phyloP scores from a whole-genome alignment of 2,888 invertebrate species.

The Drosophila anomelani region DNA sequence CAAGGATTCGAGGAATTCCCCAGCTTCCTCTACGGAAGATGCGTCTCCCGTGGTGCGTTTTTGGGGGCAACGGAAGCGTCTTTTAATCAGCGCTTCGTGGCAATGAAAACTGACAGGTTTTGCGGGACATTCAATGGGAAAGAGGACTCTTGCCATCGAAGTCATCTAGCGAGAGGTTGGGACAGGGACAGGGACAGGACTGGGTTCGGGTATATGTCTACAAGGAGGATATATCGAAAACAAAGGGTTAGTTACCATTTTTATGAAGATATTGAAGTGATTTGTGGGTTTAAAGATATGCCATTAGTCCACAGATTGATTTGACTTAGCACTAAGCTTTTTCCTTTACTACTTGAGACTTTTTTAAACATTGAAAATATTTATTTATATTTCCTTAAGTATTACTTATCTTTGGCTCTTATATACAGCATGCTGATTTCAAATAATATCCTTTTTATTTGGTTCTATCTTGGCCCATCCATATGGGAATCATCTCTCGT shows the following conservation, averaged over 20 bases:
- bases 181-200: background rate
- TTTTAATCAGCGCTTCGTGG: conserved; percentile 71
- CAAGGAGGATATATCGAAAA: background rate
- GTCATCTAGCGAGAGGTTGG: background rate
- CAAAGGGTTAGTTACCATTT: background rate
- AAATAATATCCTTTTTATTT: conserved; percentile 7
- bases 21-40: conserved; percentile 33
- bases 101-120: conserved; percentile 64
- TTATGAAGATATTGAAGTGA: background rate
- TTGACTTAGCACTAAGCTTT: background rate
- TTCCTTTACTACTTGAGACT: background rate
- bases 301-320: background rate
- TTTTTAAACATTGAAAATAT: background rate
- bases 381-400: background rate
- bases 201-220: background rate
- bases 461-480: background rate
- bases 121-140: conserved; percentile 10
- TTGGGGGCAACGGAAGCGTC: conserved; percentile 48
- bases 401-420: background rate
- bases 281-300: background rate
- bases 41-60: conserved; percentile 25
- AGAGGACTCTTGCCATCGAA: background rate
- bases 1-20: conserved; percentile 27
- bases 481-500: conserved; percentile 34
- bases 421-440: background rate